Evolutionary conservation across 1,140 invertebrate species (phyloP), one percentile per base, ranked within the genome.

Genomic region (Colletes gigas): DNA sequence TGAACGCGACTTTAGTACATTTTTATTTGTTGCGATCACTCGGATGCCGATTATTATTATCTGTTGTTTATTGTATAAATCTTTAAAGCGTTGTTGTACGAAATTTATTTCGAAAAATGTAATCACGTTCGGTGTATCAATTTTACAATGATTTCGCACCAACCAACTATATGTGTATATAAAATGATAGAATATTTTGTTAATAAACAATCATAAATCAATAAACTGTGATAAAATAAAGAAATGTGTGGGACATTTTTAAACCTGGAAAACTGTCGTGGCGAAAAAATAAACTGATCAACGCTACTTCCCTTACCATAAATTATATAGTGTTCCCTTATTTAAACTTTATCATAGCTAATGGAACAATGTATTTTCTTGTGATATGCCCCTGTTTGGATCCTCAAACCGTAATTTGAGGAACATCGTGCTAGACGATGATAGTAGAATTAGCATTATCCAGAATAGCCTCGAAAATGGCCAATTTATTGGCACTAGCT

Each of bases 121-220:
- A 71, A 70, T 44, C 17, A 50, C 17, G 66, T 69, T 19, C n/a
- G n/a, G 14, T 63, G 54, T 68, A 81, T 66, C 54, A 21, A 66
- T 82, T 85, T 82, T 85, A 78, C 82, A 75, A 63, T 52, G 60
- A 41, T 81, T 77, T 65, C 60, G 82, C 47, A 19, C 39, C n/a
- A 68, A 52, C 50, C 41, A 72, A 39, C 60, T 55, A 72, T 60
- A 60, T 41, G 21, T 90, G 82, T 91, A 88, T 54, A 91, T 90
- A 90, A 84, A 73, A 89, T 76, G 70, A 87, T 62, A 39, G 79
- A 82, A 83, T 90, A 91, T 91, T 91, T 90, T 91, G 79, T 90
- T 89, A 89, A 90, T 88, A 88, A 88, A 88, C 57, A 54, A 63
- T 65, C 83, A 79, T 69, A 85, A 84, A 88, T 66, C 52, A 84